phyloP scores from a whole-genome alignment of 2,113 vertebrate genomes.

The Syrrhaptes paradoxus region DNA sequence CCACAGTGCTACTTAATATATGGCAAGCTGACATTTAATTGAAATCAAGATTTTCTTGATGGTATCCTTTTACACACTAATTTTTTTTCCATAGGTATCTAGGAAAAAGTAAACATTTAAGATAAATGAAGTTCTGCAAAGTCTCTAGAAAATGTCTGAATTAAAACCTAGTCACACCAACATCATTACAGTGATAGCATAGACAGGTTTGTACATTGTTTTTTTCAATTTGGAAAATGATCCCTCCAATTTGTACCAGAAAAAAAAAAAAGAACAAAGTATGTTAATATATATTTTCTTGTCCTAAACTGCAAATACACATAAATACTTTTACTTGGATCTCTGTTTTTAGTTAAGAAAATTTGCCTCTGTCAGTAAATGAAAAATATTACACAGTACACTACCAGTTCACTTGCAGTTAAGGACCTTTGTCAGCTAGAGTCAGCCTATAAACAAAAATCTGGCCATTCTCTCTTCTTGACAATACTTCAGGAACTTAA shows the following conservation, averaged over 20 bases:
- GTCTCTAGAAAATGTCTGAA: neutral
- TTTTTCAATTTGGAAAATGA: neutral
- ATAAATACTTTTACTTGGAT: neutral
- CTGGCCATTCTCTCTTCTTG: neutral
- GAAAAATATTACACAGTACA: neutral
- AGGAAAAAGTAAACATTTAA: neutral
- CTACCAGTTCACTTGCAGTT: neutral
- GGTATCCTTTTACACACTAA: neutral
- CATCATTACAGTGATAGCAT: neutral
- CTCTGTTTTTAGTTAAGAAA: neutral
- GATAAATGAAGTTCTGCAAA: neutral
- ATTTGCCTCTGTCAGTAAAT: neutral
- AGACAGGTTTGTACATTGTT: neutral
- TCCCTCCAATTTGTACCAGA: neutral
- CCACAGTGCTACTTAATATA: neutral
- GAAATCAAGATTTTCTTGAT: neutral
- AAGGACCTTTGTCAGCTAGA: neutral
- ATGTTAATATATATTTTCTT: neutral
- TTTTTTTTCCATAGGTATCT: neutral
- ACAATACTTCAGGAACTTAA: neutral
- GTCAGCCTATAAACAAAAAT: neutral
- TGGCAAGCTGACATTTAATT: neutral
- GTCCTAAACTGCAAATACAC: neutral
- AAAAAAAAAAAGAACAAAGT: neutral
- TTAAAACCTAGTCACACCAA: neutral